Percentiles rank a stretch among this genome's conserved stretches.
These are phyloP conservation scores for Aurelia coerulea DNA, from an alignment of 30 jellyfish, hydroid and myxozoan species.

Conservation along the genomic window DNA sequence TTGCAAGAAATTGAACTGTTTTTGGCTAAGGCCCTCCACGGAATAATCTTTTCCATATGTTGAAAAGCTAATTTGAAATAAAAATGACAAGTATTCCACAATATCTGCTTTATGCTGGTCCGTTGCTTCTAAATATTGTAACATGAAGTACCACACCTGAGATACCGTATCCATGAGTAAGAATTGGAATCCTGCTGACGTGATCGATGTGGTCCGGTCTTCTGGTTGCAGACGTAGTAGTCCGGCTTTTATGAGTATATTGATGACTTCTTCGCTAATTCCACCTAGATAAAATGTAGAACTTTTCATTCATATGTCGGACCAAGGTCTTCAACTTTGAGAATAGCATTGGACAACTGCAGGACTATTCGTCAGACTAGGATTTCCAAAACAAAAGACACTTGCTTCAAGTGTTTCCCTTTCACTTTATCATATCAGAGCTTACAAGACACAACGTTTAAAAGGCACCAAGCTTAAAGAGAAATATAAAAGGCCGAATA, in stretches of 20 bases:
- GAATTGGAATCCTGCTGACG: slow-evolving; percentile 99
- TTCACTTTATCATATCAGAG: no score
- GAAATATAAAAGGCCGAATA: no score
- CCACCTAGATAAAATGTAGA: slow-evolving; percentile 61
- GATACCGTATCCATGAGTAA: slow-evolving; percentile 89
- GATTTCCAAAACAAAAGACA: no score
- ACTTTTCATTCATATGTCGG: neutral
- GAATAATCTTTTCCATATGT: slow-evolving; percentile 94
- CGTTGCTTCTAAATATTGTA: slow-evolving; percentile 82
- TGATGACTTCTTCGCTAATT: slow-evolving; percentile 89
- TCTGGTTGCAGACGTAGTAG: slow-evolving; percentile 73
- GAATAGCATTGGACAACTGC: no score
- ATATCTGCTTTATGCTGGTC: slow-evolving; percentile 67
- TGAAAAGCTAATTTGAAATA: slow-evolving; percentile 92
- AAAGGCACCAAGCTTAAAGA: no score
- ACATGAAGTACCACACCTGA: slow-evolving; percentile 98
- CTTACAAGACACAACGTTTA: no score
- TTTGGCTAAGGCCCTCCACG: slow-evolving; percentile 80
- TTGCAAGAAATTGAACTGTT: slow-evolving; percentile 84
- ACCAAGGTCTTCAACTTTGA: no score
- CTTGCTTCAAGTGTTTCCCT: no score
- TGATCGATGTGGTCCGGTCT: slow-evolving; percentile 93
- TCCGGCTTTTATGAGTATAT: slow-evolving; percentile 83
- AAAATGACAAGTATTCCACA: slow-evolving; percentile 87
- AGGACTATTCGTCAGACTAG: no score